Percentiles rank a stretch among this genome's conserved stretches.
Evolutionary conservation across 1,140 invertebrate genomes (phyloP).

Genomic region (Ips nitidus): DNA sequence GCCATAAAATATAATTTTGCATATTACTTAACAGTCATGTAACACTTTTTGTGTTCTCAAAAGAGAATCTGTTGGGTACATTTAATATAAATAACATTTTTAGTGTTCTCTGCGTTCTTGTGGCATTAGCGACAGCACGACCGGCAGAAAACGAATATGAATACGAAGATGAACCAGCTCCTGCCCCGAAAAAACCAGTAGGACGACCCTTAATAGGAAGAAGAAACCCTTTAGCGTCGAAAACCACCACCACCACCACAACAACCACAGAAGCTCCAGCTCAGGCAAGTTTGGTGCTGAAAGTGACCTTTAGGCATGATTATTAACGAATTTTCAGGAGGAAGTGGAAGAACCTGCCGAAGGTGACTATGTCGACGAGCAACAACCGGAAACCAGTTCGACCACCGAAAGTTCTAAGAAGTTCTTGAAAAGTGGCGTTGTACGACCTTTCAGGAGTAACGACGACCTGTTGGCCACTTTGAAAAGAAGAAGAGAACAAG

Average conservation of each 20-base stretch:
- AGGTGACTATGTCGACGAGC: conserved; percentile 53
- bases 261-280: conserved; percentile 39
- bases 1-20: too few relatives aligned
- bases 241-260: conserved; percentile 43
- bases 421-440: conserved; percentile 59
- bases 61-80: too few relatives aligned
- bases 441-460: conserved; percentile 70
- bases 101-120: conserved; percentile 40
- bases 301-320: neutral
- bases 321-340: neutral
- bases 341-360: conserved; percentile 51
- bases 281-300: conserved; percentile 24
- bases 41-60: too few relatives aligned
- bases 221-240: conserved; percentile 45
- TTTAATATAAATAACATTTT: neutral
- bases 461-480: conserved; percentile 69
- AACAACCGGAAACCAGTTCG: conserved; percentile 54
- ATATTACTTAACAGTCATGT: too few relatives aligned
- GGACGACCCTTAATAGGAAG: conserved; percentile 42
- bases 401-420: conserved; percentile 68
- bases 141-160: conserved; percentile 49
- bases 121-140: conserved; percentile 42
- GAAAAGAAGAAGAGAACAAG: conserved; percentile 65
- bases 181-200: conserved; percentile 43
- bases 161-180: conserved; percentile 46